Conservation (phyloP, 2,113 vertebrate species). For the Craseonycteris thonglongyai region DNA sequence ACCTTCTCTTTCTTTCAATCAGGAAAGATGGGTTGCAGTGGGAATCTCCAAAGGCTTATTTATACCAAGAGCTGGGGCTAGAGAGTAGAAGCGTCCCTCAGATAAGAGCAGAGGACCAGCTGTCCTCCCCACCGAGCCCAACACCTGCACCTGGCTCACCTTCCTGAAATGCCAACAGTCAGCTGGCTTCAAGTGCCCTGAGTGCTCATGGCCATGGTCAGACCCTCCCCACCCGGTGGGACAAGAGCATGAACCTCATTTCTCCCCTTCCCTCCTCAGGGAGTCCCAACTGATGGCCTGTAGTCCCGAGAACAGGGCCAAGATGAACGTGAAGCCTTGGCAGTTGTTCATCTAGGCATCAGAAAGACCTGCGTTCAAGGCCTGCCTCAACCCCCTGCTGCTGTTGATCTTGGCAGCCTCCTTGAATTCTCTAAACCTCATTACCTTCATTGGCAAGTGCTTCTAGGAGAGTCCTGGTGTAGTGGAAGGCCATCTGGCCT, state of each 20-base stretch:
- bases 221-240: neutral
- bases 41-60: constrained; percentile 3
- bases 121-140: neutral
- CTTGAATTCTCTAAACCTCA: neutral
- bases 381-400: neutral
- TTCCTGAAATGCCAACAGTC: neutral
- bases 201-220: neutral
- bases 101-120: neutral
- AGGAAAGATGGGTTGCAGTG: neutral
- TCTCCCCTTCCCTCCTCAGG: neutral
- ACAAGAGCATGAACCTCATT: neutral
- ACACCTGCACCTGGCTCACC: neutral
- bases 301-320: neutral
- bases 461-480: neutral
- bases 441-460: neutral
- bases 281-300: neutral
- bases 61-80: neutral
- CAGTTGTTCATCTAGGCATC: neutral
- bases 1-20: neutral
- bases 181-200: neutral
- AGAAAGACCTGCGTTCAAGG: neutral
- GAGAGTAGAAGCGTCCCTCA: neutral
- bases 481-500: neutral
- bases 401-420: neutral
- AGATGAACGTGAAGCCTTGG: neutral